Evolutionary conservation across 1,140 invertebrate genomes (phyloP), one percentile per base, ranked within the genome.

Genomic region (Parapsyche elsis): DNA sequence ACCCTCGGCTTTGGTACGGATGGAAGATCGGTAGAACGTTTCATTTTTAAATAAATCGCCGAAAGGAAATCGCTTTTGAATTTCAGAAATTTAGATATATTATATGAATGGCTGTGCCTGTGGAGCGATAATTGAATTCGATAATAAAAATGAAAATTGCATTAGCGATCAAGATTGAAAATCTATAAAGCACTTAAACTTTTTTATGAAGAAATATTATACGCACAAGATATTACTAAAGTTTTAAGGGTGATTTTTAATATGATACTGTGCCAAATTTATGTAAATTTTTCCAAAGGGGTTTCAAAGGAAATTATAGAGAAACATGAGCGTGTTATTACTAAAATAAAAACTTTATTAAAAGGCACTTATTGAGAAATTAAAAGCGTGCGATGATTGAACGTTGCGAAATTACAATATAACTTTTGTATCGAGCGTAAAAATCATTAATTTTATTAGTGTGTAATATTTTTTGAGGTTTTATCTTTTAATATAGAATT

Each of bases 281-380:
- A 12, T 53, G 30, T 7, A 4, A 38, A 38, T 61, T 19, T 61
- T 61, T 61, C 19, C 9, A 61, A 61, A 0, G 9, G 16, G 21
- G 21, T 67, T 23, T 67, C 14, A 12, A 30, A 26, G 64, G 0
- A 67, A 67, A 67, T 67, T 67, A 67, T 23, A 67, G 64, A 30
- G 64, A 67, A 67, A 26, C 12, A 12, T 26, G n/a, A 67, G 64
- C 57, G 64, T 23, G 5, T 24, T 67, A 14, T 67, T 26, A 26
- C 24, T 67, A 9, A 9, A 67, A 67, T 24, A 23, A 67, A 67
- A n/a, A n/a, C n/a, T 10, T 7, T 38, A 38, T 7, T 38, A 38
- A 4, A 38, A 38, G 7, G 23, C 9, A 23, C 2, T 67, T 67
- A 67, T 67, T 67, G 64, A 67, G 64, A 67, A 67, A 67, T 67